phyloP scores from a whole-genome alignment of 2,113 vertebrate species.

The Nycticebus coucang region DNA sequence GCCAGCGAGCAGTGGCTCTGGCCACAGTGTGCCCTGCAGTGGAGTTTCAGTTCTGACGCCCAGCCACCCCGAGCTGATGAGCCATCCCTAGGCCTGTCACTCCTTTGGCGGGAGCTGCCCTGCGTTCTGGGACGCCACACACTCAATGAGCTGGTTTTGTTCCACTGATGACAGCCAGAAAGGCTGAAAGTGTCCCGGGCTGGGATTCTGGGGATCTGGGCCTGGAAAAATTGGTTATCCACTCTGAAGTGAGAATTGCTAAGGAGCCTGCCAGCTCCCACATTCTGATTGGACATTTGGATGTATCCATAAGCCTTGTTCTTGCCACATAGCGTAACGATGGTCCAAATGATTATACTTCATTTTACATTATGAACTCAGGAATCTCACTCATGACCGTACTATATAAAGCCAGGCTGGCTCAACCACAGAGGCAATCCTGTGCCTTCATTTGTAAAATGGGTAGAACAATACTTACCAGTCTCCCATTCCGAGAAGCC shows the following conservation, averaged over 20 bases:
- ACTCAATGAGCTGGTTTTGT: neutral
- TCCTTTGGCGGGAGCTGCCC: no score
- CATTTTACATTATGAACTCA: neutral
- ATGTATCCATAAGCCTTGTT: neutral
- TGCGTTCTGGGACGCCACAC: neutral
- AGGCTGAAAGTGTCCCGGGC: no score
- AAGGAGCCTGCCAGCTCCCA: neutral
- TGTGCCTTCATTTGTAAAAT: neutral
- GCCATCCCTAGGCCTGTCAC: no score
- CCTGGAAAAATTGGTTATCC: neutral
- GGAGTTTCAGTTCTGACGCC: neutral
- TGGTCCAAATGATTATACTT: neutral
- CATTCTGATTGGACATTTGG: neutral
- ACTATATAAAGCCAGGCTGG: neutral
- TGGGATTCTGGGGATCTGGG: neutral
- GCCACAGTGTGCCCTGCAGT: neutral
- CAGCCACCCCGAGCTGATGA: fast-evolving
- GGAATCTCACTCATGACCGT: neutral
- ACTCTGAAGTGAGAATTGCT: neutral
- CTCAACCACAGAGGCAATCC: neutral
- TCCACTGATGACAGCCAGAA: neutral
- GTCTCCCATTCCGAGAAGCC: neutral
- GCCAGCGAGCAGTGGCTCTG: neutral
- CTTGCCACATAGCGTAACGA: neutral
- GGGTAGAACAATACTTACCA: neutral